phyloP scores from a whole-genome alignment of 1,140 invertebrate genomes.

The Eulimnadia texana region DNA sequence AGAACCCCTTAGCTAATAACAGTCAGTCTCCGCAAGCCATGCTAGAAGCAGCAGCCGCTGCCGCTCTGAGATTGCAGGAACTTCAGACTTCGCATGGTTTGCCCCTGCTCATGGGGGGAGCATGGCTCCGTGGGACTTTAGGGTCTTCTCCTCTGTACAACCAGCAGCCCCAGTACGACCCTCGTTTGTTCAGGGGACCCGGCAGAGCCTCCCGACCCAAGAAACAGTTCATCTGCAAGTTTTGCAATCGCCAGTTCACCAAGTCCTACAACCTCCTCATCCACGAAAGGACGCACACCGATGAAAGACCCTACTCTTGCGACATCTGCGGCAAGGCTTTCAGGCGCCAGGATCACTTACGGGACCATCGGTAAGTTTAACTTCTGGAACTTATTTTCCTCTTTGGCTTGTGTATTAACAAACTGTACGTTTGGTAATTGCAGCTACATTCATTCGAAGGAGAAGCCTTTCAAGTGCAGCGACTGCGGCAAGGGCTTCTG shows the following conservation, averaged over 20 bases:
- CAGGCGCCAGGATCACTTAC: conserved; percentile 41
- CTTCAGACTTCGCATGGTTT: conserved; percentile 16
- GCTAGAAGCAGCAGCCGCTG: conserved; percentile 15
- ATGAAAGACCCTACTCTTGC: conserved; percentile 94
- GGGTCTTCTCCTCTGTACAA: conserved; percentile 20
- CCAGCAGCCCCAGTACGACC: conserved; percentile 18
- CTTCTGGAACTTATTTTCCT: not conserved
- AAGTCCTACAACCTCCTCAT: conserved; percentile 97
- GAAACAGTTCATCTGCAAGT: conserved; percentile 72
- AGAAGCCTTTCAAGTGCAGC: conserved; percentile 90
- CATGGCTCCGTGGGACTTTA: conserved; percentile 14
- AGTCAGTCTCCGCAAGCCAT: conserved; percentile 1
- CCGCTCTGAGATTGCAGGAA: conserved; percentile 5
- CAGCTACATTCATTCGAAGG: conserved; percentile 94
- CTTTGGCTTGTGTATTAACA: not conserved
- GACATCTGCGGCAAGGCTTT: conserved; percentile 82
- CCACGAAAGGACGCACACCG: conserved; percentile 93
- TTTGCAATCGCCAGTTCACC: conserved; percentile 91
- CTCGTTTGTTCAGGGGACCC: conserved; percentile 20
- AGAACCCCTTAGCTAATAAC: not conserved
- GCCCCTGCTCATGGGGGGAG: conserved; percentile 20
- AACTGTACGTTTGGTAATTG: too few species aligned
- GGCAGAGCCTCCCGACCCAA: conserved; percentile 37
- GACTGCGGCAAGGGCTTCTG: conserved; percentile 96
- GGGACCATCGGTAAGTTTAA: conserved; percentile 34